Base-by-base conservation (phyloP, 1,140 invertebrate species). In the Brachionus sp. region DNA sequence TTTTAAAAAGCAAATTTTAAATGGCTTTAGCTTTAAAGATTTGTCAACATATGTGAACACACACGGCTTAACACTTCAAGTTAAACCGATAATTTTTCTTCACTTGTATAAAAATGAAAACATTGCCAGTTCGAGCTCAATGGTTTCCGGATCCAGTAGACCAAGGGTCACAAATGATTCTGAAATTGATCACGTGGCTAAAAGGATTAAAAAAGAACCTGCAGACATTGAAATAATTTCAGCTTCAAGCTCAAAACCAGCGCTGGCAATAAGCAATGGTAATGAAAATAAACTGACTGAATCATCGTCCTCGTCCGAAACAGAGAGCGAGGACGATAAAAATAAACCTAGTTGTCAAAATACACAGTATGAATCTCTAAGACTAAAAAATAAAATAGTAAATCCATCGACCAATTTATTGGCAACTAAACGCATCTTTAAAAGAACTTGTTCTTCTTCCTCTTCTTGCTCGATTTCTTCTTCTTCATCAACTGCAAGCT, bases 1-100 rank as follows among this genome's bases (percentile, higher is more conserved):
- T 33, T 80, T 80, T 62, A 80, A 80, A 80, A 80, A 80, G 5
- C 46, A 80, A 50, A 5, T 80, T 13, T 33, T 80, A 23, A 39
- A 37, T 19, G 3, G 19, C n/a, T 5, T 9, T 5, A 80, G 57
- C 37, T 80, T 80, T 80, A 42, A 13, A 10, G 42, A 10, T 37
- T 25, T 80, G 3, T 39, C 50, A 33, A 10, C 19, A 0, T 80
- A 80, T 80, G 33, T 80, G 12, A 50, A 80, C 13, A 44, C 53
- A 23, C 19, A 80, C 29, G 77, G 77, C 25, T 33, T 80, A 62
- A 80, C 33, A 12, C 44, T 50, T 25, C 53, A 66, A 19, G 23
- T 42, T 37, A 80, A 62, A 42, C 77, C 77, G 1, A 62, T 80
- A 19, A 62, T 80, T 64, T 80, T 44, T 62, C 77, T 80, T 10